Conservation (phyloP, 2,888 invertebrate species). For the Nezara viridula region DNA sequence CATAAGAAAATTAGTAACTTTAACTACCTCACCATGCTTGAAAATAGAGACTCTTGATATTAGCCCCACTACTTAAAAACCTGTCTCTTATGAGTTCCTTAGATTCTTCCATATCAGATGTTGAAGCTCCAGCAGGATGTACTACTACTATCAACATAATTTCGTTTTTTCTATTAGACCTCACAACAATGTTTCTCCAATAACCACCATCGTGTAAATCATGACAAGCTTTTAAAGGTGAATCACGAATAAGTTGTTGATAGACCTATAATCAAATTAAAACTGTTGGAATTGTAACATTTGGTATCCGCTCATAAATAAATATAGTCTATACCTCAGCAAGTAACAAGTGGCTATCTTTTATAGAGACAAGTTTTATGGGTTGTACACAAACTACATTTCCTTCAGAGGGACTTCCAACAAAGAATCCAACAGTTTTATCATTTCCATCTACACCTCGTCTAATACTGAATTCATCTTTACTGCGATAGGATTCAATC, state of each 20-base stretch:
- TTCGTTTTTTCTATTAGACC: conserved; percentile 75
- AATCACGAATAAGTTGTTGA: conserved; percentile 81
- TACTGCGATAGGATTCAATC: conserved; percentile 68
- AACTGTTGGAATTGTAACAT: neutral
- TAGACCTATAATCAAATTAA: conserved; percentile 68
- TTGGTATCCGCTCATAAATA: neutral
- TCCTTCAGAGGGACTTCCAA: conserved; percentile 66
- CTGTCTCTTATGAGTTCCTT: conserved; percentile 77
- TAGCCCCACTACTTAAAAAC: conserved; percentile 69
- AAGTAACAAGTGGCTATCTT: conserved; percentile 67
- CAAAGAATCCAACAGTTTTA: conserved; percentile 69
- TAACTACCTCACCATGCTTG: conserved; percentile 71
- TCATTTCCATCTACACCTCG: conserved; percentile 68
- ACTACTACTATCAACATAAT: conserved; percentile 85
- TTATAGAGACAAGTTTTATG: conserved; percentile 67
- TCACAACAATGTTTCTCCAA: conserved; percentile 72
- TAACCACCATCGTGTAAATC: conserved; percentile 78
- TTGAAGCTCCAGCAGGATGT: conserved; percentile 71
- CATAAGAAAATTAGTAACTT: neutral
- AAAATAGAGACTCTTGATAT: conserved; percentile 78
- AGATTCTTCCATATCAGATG: conserved; percentile 76
- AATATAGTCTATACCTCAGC: conserved; percentile 66
- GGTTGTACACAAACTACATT: conserved; percentile 67
- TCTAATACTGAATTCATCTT: conserved; percentile 69
- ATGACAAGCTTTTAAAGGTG: conserved; percentile 81